Evolutionary conservation across 2,797 vertebrate genomes (phyloP), one percentile per base, ranked within the genome.

Genomic region (Xyrichtys novacula): DNA sequence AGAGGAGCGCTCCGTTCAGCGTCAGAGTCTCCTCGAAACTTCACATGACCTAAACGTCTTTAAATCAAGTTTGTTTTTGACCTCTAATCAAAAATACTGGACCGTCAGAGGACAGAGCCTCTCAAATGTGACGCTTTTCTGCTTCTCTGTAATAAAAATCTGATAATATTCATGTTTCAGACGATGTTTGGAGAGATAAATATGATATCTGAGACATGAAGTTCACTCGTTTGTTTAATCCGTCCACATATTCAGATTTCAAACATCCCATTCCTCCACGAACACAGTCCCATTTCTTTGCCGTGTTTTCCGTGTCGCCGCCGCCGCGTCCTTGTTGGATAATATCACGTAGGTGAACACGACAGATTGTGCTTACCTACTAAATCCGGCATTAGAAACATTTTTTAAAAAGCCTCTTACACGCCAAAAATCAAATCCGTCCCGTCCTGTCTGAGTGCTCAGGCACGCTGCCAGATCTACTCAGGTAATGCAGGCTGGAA

Each of bases 321-420:
- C 53, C 65, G n/a, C 54, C 0, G 56, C 62, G 84, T 83, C 78
- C 84, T 86, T 62, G 81, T 42, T 65, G 84, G 84, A 87, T 89
- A 78, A 85, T 61, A 85, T 81, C 76, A 49, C 59, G 77, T 88
- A 93, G 93, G 93, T 94, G 90, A 91, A 87, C 69, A 19, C 63
- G 85, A 86, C 90, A 91, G 91, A 89, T 92, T 93, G 92, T 83
- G 88, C 85, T 92, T 91, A 92, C 91, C 91, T 89, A 86, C 89
- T 90, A 91, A 93, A 93, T 93, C 90, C 79, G 44, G 88, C 82
- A 91, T 92, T 93, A 90, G 86, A 92, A 86, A 88, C 85, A 73
- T 89, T 85, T 83, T 74, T 74, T 34, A 14, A 86, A 93, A 93
- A 93, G 88, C 93, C 91, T 93, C 94, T 94, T 93, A 93, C 80